Evolutionary conservation across 2,888 invertebrate genomes (phyloP), one percentile per base, ranked within the genome.

Genomic region (Graphium colonna): DNA sequence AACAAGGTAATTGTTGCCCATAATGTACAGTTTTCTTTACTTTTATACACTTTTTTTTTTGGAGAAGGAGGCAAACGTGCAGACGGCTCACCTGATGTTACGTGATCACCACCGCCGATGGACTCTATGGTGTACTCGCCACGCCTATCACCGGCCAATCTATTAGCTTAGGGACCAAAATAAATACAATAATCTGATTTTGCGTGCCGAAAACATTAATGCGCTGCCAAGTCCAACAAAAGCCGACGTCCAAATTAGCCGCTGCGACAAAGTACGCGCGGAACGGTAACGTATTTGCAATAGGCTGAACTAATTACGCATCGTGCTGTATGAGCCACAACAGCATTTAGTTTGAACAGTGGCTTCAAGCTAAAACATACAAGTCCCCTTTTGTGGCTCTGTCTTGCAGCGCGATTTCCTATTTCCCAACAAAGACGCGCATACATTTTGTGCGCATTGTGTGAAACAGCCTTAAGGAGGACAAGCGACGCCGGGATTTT

Each of bases 341-440:
- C 39, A 38, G 52, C 57, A 57, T 60, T 60, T 60, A 52, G 52
- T 57, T 54, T 15, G 28, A 44, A 64, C 63, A 60, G 60, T 55
- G 55, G 53, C 44, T 56, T 45, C 51, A 42, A 43, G 55, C 56
- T 61, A 55, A 62, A 60, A 58, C 59, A 60, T 57, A 56, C 55
- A 18, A 28, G 41, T 16, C 13, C 39, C 56, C 49, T 54, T 57
- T 56, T 51, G 42, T 51, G 55, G 57, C 33, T 61, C 56, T 54
- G 56, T 53, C 51, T 53, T 59, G 53, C 52, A 52, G 56, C 52
- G 63, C 64, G 60, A 62, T 62, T 62, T 60, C 57, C 58, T 60
- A 53, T 57, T 47, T 57, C 52, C 53, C 56, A 56, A 54, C 57
- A 56, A 56, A 50, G 43, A 9, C 7, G 18, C 39, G 39, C 48